Conservation (phyloP, 2,113 vertebrate genomes). For the Elachura formosa region DNA sequence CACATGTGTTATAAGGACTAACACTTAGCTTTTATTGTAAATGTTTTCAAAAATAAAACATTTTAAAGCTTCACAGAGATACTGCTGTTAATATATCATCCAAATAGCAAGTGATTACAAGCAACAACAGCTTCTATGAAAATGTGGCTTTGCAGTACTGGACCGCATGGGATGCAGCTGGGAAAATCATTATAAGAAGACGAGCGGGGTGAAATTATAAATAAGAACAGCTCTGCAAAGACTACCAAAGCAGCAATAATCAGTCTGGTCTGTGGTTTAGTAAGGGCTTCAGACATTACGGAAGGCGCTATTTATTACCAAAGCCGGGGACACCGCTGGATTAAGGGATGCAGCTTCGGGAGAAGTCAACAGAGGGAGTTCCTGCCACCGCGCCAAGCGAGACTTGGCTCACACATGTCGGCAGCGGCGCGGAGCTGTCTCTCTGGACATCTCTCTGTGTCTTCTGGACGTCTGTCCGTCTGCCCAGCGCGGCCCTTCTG, state of each 20-base stretch:
- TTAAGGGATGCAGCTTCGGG: constrained; percentile 2
- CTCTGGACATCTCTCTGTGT: background rate
- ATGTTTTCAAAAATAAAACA: background rate
- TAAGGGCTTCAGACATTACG: background rate
- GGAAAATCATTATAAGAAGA: background rate
- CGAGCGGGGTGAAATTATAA: constrained; percentile 1
- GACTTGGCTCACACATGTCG: background rate
- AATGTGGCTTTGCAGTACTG: background rate
- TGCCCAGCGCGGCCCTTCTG: background rate
- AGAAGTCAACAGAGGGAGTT: constrained; percentile 56
- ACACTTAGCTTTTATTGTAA: background rate
- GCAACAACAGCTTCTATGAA: background rate
- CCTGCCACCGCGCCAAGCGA: background rate
- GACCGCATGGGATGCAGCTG: background rate
- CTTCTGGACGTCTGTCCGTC: fast-evolving
- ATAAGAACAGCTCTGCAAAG: background rate
- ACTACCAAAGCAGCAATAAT: constrained; percentile 7
- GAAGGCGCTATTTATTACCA: background rate
- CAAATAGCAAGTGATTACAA: background rate
- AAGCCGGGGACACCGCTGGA: background rate
- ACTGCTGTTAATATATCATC: background rate
- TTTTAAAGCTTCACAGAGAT: background rate
- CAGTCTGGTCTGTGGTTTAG: background rate
- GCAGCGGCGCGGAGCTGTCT: fast-evolving
- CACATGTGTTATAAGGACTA: background rate